phyloP scores from a whole-genome alignment of 1,140 invertebrate genomes.

The Trissolcus basalis region DNA sequence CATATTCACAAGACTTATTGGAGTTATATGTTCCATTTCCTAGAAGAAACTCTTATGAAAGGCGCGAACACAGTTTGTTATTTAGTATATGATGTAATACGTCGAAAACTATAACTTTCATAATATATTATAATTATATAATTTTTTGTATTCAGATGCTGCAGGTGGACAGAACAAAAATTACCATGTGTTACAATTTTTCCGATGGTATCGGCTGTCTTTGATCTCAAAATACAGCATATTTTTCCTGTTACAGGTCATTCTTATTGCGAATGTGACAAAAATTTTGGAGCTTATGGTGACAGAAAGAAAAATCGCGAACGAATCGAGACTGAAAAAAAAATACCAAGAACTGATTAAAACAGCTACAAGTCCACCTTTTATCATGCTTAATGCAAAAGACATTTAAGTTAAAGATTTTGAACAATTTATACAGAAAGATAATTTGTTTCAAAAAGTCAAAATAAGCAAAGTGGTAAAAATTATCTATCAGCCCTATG shows the following conservation, averaged over 20 bases:
- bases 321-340: constrained; percentile 30
- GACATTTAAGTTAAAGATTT: constrained; percentile 25
- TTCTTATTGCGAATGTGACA: constrained; percentile 52
- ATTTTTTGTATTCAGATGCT: constrained; percentile 24
- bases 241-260: constrained; percentile 50
- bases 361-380: constrained; percentile 26
- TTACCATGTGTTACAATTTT: constrained; percentile 10
- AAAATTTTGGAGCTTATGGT: constrained; percentile 54
- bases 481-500: constrained; percentile 35
- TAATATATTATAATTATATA: constrained; percentile 25
- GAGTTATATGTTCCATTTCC: constrained; percentile 13
- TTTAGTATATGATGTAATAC: constrained; percentile 17
- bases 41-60: constrained; percentile 26
- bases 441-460: constrained; percentile 11
- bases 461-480: constrained; percentile 33
- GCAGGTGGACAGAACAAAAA: constrained; percentile 24
- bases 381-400: constrained; percentile 31
- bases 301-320: constrained; percentile 46
- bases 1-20: constrained; percentile 4
- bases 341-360: constrained; percentile 28
- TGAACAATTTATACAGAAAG: constrained; percentile 12
- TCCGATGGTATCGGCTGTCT: constrained; percentile 5
- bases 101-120: constrained; percentile 2
- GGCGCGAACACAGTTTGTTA: constrained; percentile 22
- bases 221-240: constrained; percentile 37